These are phyloP conservation scores for Dicrostonyx torquatus DNA, from an alignment of 2,797 vertebrate species.

Conservation along the genomic window DNA sequence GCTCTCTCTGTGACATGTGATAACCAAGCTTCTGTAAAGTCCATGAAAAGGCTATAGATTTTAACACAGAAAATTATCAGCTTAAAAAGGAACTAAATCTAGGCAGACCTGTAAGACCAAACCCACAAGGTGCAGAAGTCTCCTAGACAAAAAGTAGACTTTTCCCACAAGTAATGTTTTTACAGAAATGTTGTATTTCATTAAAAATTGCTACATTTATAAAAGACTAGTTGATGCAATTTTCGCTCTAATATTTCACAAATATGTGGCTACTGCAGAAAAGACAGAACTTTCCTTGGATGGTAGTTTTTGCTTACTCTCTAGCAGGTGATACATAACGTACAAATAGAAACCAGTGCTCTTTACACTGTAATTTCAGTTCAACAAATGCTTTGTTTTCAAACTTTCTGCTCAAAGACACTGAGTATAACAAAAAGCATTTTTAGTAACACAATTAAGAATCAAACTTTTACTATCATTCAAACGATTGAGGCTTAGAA, in stretches of 20 bases:
- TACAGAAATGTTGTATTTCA: not conserved
- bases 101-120: not conserved
- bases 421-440: not conserved
- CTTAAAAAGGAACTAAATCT: not conserved
- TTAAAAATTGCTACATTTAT: not conserved
- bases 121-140: not conserved
- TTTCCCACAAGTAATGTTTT: not conserved
- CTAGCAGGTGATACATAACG: not conserved
- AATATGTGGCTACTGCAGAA: not conserved
- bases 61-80: not conserved
- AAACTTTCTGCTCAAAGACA: constrained; percentile 22
- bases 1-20: not conserved
- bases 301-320: not conserved
- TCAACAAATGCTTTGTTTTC: not conserved
- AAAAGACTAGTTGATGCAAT: not conserved
- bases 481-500: not conserved
- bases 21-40: not conserved
- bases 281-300: not conserved
- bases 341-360: not conserved
- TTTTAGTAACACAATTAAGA: constrained; percentile 25
- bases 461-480: not conserved
- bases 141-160: not conserved
- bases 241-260: constrained; percentile 49
- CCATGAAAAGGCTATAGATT: not conserved
- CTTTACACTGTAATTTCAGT: not conserved